A percentile compares a stretch with the other conserved stretches of the same genome.
These are phyloP conservation scores for Turdus rufiventris DNA, from an alignment of 2,113 vertebrate species.

Conservation along the genomic window DNA sequence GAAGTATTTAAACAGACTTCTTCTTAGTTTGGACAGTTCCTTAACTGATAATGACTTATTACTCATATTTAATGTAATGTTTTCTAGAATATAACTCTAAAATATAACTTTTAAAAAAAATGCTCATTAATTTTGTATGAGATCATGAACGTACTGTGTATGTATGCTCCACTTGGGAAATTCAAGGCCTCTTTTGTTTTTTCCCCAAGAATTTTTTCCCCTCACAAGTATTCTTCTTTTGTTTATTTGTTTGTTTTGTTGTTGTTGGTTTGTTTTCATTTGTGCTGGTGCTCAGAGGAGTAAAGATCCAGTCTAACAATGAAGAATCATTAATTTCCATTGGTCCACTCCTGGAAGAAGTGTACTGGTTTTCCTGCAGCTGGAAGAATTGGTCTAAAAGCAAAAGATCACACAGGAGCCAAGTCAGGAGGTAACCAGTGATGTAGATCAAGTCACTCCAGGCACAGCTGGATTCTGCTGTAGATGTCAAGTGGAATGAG, in stretches of 20 bases:
- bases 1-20: neutral
- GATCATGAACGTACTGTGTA: fast-evolving
- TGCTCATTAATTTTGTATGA: neutral
- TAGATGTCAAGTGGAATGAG: neutral
- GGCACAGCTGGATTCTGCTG: fast-evolving
- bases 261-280: neutral
- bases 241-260: neutral
- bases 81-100: neutral
- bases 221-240: no score
- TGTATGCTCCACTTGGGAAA: neutral
- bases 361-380: neutral
- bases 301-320: neutral
- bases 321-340: neutral
- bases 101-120: neutral
- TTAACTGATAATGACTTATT: neutral
- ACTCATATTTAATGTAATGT: neutral
- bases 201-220: neutral
- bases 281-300: neutral
- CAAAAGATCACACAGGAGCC: neutral
- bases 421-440: neutral
- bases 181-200: neutral
- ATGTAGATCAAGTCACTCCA: neutral
- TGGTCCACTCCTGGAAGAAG: neutral
- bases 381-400: neutral
- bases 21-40: neutral